Percentiles rank a stretch among this genome's conserved stretches.
These are phyloP conservation scores for Bombus sylvicola DNA, from an alignment of 1,140 invertebrate species.

Conservation along the genomic window DNA sequence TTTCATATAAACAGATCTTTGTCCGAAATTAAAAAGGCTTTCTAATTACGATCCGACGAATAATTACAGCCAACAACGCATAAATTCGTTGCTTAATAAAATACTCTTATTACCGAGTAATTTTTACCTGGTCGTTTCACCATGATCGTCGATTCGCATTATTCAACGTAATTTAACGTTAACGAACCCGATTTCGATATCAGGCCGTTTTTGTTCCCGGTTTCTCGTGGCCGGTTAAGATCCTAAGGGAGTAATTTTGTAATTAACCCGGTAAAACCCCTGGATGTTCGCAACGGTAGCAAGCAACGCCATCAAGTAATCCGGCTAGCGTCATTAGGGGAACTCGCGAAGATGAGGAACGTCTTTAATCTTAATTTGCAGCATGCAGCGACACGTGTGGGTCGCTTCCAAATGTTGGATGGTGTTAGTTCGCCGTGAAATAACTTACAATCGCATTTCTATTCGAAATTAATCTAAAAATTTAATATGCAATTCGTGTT, in stretches of 20 bases:
- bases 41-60: not conserved
- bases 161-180: slow-evolving; percentile 52
- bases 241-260: slow-evolving; percentile 68
- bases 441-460: not conserved
- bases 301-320: slow-evolving; percentile 56
- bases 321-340: slow-evolving; percentile 58
- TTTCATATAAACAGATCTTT: not conserved
- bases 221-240: slow-evolving; percentile 51
- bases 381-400: slow-evolving; percentile 3
- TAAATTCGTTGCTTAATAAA: not conserved
- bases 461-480: not conserved
- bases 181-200: slow-evolving; percentile 52
- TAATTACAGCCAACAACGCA: not conserved
- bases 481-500: too few species aligned
- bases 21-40: not conserved
- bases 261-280: slow-evolving; percentile 54
- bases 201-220: slow-evolving; percentile 21
- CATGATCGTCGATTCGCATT: slow-evolving; percentile 42
- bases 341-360: slow-evolving; percentile 54
- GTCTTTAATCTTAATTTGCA: slow-evolving; percentile 65
- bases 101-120: not conserved
- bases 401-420: not conserved
- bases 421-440: not conserved
- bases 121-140: not conserved
- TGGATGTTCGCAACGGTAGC: slow-evolving; percentile 55